phyloP scores from a whole-genome alignment of 2,797 vertebrate genomes.

The Sebastes iracundus region DNA sequence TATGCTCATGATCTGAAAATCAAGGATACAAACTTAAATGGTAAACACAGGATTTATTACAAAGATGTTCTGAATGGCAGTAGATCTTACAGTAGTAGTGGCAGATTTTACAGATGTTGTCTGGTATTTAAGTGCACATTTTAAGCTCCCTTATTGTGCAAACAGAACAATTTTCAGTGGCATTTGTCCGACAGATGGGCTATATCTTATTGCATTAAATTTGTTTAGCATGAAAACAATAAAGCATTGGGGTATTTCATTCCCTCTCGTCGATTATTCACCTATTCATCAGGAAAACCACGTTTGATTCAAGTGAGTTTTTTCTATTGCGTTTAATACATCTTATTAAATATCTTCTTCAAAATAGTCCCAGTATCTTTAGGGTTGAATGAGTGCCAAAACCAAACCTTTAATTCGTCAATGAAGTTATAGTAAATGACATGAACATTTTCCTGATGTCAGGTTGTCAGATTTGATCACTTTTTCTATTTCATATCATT shows the following conservation, averaged over 20 bases:
- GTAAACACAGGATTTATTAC: not conserved
- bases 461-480: not conserved
- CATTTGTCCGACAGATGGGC: not conserved
- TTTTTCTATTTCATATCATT: not conserved
- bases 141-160: not conserved
- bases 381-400: not conserved
- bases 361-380: not conserved
- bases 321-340: not conserved
- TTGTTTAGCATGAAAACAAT: not conserved
- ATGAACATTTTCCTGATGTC: not conserved
- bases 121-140: not conserved
- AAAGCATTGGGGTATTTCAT: rapidly evolving
- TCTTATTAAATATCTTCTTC: not conserved
- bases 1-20: not conserved
- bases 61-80: not conserved
- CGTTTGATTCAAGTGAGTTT: not conserved
- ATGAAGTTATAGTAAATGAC: not conserved
- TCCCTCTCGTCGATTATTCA: not conserved
- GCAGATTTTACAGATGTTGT: not conserved
- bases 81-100: not conserved
- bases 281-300: not conserved
- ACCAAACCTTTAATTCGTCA: not conserved
- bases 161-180: not conserved
- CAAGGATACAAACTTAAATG: not conserved
- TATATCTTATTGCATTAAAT: not conserved